Conservation (phyloP, 2,888 invertebrate species). For the Biston betularia region DNA sequence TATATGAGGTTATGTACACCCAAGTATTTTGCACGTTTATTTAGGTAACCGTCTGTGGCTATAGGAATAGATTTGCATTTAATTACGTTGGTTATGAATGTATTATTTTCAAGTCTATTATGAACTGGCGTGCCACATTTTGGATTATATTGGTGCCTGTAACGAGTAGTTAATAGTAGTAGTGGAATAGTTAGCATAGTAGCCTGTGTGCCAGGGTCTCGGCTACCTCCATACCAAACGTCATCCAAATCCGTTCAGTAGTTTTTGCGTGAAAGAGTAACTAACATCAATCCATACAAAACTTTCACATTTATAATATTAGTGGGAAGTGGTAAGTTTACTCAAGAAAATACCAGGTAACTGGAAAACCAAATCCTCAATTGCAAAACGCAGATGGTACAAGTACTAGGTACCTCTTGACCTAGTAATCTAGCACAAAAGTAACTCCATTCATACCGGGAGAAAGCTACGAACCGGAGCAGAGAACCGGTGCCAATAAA, state of each 20-base stretch:
- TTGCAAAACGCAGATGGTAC: not conserved
- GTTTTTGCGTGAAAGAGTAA: too few relatives aligned
- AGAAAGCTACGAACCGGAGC: constrained; percentile 37
- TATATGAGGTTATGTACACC: constrained; percentile 2
- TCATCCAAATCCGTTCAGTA: too few relatives aligned
- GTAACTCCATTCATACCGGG: constrained; percentile 5
- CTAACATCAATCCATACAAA: too few relatives aligned
- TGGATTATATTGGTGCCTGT: not conserved
- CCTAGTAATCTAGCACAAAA: not conserved
- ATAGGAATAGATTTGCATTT: constrained; percentile 26
- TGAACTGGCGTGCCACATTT: not conserved
- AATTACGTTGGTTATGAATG: constrained; percentile 10
- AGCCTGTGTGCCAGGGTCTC: too few relatives aligned
- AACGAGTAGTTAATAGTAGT: not conserved
- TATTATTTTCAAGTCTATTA: not conserved
- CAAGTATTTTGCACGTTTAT: constrained; percentile 15
- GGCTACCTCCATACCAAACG: too few relatives aligned
- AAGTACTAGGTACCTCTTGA: not conserved
- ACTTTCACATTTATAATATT: too few relatives aligned
- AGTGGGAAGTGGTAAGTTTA: too few relatives aligned
- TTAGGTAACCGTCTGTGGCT: constrained; percentile 16
- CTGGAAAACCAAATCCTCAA: too few relatives aligned
- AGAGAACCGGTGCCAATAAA: constrained; percentile 30
- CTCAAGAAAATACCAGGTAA: not conserved
- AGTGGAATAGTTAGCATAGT: too few relatives aligned